Evolutionary conservation across 1,140 invertebrate genomes (phyloP).

Genomic region (Drepana arcuata): DNA sequence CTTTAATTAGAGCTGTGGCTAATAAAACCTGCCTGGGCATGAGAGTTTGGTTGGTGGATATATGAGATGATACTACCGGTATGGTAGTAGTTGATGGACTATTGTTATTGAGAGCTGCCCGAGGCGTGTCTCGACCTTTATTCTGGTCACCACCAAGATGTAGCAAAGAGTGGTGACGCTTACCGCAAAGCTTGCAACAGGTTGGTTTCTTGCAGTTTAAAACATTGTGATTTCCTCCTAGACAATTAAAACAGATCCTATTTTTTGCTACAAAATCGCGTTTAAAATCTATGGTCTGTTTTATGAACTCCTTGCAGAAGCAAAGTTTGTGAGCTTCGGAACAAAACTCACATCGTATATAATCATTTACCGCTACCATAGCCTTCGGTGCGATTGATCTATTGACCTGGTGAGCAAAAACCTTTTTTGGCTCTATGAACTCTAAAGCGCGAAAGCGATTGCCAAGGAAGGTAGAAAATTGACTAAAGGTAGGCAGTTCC

Average conservation of each 20-base stretch:
- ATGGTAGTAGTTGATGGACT: not conserved
- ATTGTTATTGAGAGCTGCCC: not conserved
- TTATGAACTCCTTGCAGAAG: constrained; percentile 3
- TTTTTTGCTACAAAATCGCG: constrained; percentile 2
- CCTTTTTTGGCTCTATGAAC: not conserved
- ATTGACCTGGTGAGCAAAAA: not conserved
- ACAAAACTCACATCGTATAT: not conserved
- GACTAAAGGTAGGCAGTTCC: not conserved
- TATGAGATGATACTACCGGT: not conserved
- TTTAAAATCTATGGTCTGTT: not conserved
- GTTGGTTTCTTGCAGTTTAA: not conserved
- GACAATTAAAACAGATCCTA: constrained; percentile 5
- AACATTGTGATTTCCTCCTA: constrained; percentile 1
- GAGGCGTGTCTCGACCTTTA: not conserved
- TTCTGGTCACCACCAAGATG: not conserved
- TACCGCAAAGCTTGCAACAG: constrained; percentile 1
- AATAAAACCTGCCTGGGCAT: not conserved
- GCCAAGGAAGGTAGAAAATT: not conserved
- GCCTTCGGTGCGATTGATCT: not conserved
- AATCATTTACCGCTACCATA: not conserved
- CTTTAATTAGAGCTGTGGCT: not conserved
- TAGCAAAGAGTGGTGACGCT: not conserved
- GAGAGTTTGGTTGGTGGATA: not conserved
- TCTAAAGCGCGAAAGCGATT: not conserved
- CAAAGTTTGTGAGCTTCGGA: not conserved